These are phyloP conservation scores for Bombus sylvicola DNA, from an alignment of 1,140 invertebrate species.

Conservation along the genomic window DNA sequence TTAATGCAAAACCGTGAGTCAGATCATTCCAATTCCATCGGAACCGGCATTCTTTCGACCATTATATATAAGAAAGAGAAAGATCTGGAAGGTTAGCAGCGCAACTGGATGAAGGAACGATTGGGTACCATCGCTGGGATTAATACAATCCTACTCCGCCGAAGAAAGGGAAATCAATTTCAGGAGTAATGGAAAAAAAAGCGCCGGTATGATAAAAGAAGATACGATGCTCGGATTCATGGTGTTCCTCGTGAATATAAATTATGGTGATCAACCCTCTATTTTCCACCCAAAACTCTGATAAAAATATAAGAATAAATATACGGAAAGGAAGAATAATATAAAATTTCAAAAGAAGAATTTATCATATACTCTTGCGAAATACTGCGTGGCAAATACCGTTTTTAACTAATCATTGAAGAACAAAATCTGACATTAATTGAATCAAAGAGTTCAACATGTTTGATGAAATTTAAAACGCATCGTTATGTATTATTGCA, in stretches of 20 bases:
- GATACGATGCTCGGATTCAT: not conserved
- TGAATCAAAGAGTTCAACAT: not conserved
- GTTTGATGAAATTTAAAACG: no score
- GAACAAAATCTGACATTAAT: not conserved
- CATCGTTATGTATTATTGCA: no score
- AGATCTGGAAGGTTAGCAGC: not conserved
- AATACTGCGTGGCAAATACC: not conserved
- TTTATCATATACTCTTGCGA: not conserved
- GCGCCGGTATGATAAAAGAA: not conserved
- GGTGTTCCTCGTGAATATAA: not conserved
- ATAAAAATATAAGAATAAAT: not conserved
- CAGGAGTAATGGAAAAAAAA: not conserved
- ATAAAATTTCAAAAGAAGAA: not conserved
- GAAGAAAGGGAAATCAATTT: constrained; percentile 17
- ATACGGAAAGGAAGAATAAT: not conserved
- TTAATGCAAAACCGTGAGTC: constrained; percentile 16
- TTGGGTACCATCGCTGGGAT: not conserved
- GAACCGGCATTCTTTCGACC: not conserved
- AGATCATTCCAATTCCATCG: constrained; percentile 11
- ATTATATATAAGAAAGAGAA: constrained; percentile 5
- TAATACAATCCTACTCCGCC: constrained; percentile 5
- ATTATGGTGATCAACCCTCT: not conserved
- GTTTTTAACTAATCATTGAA: not conserved
- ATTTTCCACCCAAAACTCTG: not conserved
- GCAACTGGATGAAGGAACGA: not conserved